Evolutionary conservation across 1,140 invertebrate species (phyloP), one percentile per base, ranked within the genome.

Genomic region (Himalopsyche phryganea): DNA sequence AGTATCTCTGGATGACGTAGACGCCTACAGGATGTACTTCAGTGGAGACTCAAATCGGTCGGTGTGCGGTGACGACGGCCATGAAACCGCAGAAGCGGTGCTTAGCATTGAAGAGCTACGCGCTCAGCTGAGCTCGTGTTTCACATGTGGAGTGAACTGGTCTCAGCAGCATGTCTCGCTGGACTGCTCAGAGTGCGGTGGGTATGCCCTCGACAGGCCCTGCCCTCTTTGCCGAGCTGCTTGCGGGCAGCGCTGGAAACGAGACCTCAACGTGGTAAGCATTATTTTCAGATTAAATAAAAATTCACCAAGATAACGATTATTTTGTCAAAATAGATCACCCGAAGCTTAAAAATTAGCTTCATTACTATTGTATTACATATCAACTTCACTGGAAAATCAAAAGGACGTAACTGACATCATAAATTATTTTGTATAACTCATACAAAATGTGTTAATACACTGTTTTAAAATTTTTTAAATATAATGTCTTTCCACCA

Each of bases 61-160:
- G 6, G 40, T 3, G 17, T 41, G 40, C 40, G n/a, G 40, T 13
- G 40, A 14, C 17, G 17, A 17, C 4, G n/a, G 13, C 40, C 66
- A 71, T 54, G n/a, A n/a, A 6, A 19, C 13, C 6, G 23, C 1
- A 0, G 78, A 80, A 41, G 73, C 73, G 23, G 75, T 78, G 20
- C 69, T 89, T 49, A 88, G 86, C 28, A 85, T 89, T 58, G 87
- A 90, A 71, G 86, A 87, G 67, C 71, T 90, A 50, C 80, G 85
- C 46, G 78, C 82, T 36, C 85, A 88, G 64, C 76, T 87, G 58
- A 83, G 83, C 66, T 88, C 86, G 46, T 90, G 87, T 69, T 89
- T 88, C 69, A 87, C 85, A 72, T 92, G 90, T 73, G 89, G 89
- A 17, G 88, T 91, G 2, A 88, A 85, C 65, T 92, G 90, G 90